Conservation (phyloP, 2,888 invertebrate species). For the Synergus itoensis region DNA sequence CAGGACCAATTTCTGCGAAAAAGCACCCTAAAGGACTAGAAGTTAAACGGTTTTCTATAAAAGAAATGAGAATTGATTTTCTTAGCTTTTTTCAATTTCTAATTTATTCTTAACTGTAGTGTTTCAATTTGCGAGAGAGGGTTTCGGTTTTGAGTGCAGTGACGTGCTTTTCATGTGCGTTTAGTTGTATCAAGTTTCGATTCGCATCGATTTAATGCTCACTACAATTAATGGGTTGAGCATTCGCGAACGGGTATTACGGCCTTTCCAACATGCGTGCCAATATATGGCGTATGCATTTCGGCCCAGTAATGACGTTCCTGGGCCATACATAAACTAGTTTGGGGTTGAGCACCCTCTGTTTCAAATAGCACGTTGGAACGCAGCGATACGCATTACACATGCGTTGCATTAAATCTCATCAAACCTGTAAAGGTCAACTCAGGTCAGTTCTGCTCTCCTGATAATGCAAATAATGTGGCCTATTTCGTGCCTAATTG, state of each 20-base stretch:
- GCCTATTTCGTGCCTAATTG: slow-evolving; percentile 32
- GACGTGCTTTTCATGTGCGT: slow-evolving; percentile 21
- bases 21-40: neutral
- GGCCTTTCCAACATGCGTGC: slow-evolving; percentile 36
- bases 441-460: slow-evolving; percentile 14
- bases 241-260: slow-evolving; percentile 53
- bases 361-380: slow-evolving; percentile 32
- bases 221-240: slow-evolving; percentile 63
- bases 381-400: slow-evolving; percentile 48
- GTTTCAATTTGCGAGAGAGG: neutral
- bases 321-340: slow-evolving; percentile 51
- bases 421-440: slow-evolving; percentile 41
- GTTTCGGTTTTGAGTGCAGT: neutral
- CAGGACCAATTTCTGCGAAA: slow-evolving; percentile 4
- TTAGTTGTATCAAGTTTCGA: slow-evolving; percentile 58
- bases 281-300: slow-evolving; percentile 24
- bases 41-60: neutral
- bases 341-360: slow-evolving; percentile 50
- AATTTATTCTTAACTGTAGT: neutral
- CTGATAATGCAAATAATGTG: slow-evolving; percentile 34
- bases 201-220: slow-evolving; percentile 63
- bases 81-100: no score
- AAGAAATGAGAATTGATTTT: neutral
- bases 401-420: slow-evolving; percentile 47
- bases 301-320: slow-evolving; percentile 37